Evolutionary conservation across 2,888 invertebrate genomes (phyloP), one percentile per base, ranked within the genome.

Genomic region (Agrenia bidenticulata): DNA sequence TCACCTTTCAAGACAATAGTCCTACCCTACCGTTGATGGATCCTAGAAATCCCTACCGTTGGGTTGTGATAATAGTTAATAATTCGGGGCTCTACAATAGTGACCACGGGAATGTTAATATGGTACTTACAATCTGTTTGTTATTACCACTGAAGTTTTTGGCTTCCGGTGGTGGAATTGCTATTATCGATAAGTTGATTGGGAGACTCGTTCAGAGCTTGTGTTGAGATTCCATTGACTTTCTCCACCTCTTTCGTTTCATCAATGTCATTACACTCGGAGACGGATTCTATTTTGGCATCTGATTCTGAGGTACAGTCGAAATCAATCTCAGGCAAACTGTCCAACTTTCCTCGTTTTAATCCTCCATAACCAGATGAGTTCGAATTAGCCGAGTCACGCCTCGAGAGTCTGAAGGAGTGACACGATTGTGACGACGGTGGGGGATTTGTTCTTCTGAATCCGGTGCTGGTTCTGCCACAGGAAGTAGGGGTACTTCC

Each of bases 391-490:
- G 58, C 58, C 51, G 66, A 63, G 1, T 67, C 65, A 21, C 56
- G 45, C 13, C 70, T 60, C 4, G 67, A 67, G 7, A 70, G 59
- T 15, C 70, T 64, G 11, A 70, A 60, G 13, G 67, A 68, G 13
- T 67, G 70, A 49, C 65, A 68, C 5, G 66, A 66, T 23, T 70
- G 70, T 9, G 70, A 68, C 2, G 58, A 54, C n/a, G 70, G 67
- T 15, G 70, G 67, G 19, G 67, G 67, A 13, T 32, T 58, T 24
- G 49, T 42, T 17, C 58, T 2, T 41, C 49, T 17, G 21, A 58
- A 58, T 49, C 58, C 58, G 9, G 42, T 26, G 32, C 27, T 54
- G 4, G 26, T 21, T 5, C 24, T 21, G 17, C 39, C 21, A 41
- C n/a, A n/a, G n/a, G n/a, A n/a, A n/a, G 21, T n/a, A 15, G 27